A percentile compares a stretch with the other conserved stretches of the same genome.
Evolutionary conservation across 2,888 invertebrate species (phyloP).

Genomic region (Caenorhabditis wallacei): DNA sequence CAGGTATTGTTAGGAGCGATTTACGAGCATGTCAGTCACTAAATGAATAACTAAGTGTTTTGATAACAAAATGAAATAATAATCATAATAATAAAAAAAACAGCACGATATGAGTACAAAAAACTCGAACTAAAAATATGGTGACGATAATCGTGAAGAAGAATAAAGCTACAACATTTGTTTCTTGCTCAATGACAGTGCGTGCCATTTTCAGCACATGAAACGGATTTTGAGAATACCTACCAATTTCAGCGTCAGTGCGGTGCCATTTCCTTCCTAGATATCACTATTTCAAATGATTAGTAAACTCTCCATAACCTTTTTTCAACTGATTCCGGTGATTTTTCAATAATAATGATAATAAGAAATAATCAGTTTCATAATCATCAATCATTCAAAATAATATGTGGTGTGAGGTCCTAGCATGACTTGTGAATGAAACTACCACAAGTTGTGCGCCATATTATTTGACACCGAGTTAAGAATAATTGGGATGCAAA

Average conservation of each 20-base stretch:
- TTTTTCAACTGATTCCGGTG: not conserved
- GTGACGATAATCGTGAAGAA: slow-evolving; percentile 49
- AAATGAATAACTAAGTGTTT: not conserved
- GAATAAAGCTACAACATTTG: slow-evolving; percentile 60
- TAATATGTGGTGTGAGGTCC: slow-evolving; percentile 53
- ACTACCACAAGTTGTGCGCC: slow-evolving; percentile 62
- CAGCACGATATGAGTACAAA: slow-evolving; percentile 55
- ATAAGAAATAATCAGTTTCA: slow-evolving; percentile 26
- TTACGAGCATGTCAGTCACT: slow-evolving; percentile 14
- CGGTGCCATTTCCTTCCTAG: slow-evolving; percentile 77
- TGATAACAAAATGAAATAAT: slow-evolving; percentile 8
- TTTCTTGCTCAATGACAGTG: slow-evolving; percentile 51
- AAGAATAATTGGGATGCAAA: slow-evolving; percentile 5
- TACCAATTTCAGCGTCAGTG: slow-evolving; percentile 73
- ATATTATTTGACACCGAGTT: slow-evolving; percentile 14
- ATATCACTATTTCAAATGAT: slow-evolving; percentile 48
- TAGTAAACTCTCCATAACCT: slow-evolving; percentile 49
- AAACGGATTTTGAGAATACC: slow-evolving; percentile 37
- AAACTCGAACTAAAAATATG: slow-evolving; percentile 40
- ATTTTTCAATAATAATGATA: slow-evolving; percentile 22
- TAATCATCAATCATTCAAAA: slow-evolving; percentile 56
- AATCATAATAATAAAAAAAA: slow-evolving; percentile 8
- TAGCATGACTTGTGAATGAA: slow-evolving; percentile 46
- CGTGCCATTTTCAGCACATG: slow-evolving; percentile 24
- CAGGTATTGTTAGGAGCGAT: slow-evolving; percentile 27